Evolutionary conservation across 2,888 invertebrate species (phyloP).

Genomic region (Acanthoscelides obtectus): DNA sequence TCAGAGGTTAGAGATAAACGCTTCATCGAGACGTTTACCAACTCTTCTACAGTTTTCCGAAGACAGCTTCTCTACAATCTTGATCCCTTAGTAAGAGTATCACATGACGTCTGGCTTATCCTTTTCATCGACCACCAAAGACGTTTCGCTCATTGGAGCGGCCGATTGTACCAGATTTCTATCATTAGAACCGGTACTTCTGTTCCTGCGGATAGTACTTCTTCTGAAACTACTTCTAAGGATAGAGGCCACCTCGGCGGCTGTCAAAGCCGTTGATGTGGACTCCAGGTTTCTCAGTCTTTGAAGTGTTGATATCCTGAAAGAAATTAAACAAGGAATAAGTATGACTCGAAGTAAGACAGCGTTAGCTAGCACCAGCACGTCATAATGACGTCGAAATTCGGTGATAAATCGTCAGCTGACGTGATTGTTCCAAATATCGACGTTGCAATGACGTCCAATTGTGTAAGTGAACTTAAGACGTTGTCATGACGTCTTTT

Average conservation of each 20-base stretch:
- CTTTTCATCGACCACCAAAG: conserved; percentile 37
- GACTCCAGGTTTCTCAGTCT: conserved; percentile 33
- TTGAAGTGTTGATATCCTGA: conserved; percentile 34
- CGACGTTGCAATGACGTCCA: too few relatives aligned
- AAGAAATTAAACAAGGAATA: too few relatives aligned
- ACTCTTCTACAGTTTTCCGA: too few relatives aligned
- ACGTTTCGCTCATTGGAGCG: conserved; percentile 54
- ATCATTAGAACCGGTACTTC: conserved; percentile 38
- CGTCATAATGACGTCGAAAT: too few relatives aligned
- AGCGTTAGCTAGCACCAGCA: too few relatives aligned
- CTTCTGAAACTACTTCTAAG: conserved; percentile 55
- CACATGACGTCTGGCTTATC: not conserved
- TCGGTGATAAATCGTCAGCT: too few relatives aligned
- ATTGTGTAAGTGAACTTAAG: too few relatives aligned
- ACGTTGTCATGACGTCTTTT: too few relatives aligned
- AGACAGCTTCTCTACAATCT: not conserved
- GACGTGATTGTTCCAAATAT: too few relatives aligned
- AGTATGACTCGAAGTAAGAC: too few relatives aligned
- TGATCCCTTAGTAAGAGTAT: not conserved
- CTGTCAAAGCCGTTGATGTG: conserved; percentile 48
- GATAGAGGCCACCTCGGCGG: conserved; percentile 55
- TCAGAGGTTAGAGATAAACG: too few relatives aligned
- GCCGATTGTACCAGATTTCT: conserved; percentile 58
- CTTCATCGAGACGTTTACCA: too few relatives aligned
- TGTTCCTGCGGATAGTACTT: conserved; percentile 34